phyloP scores from a whole-genome alignment of 1,140 invertebrate genomes.

The Cydia strobilella region DNA sequence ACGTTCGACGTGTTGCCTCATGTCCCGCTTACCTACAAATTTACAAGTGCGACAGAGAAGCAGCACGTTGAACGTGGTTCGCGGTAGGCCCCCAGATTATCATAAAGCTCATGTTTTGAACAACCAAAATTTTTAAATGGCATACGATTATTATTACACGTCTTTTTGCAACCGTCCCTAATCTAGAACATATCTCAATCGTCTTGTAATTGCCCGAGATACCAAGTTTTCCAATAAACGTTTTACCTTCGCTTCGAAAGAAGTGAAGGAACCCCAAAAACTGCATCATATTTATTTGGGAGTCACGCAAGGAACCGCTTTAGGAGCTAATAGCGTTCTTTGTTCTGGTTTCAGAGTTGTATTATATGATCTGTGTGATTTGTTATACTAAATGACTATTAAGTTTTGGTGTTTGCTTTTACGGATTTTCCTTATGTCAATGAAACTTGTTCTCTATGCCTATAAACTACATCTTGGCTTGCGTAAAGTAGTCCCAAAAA shows the following conservation, averaged over 20 bases:
- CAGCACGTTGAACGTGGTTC: too few relatives aligned
- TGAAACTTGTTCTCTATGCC: background rate
- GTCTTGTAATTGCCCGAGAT: background rate
- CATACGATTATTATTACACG: too few relatives aligned
- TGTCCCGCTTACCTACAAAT: too few relatives aligned
- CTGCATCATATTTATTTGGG: background rate
- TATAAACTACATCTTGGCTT: too few relatives aligned
- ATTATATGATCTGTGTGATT: conserved; percentile 6
- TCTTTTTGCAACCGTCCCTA: background rate
- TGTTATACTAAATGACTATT: background rate
- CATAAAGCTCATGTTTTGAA: too few relatives aligned
- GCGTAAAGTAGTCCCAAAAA: too few relatives aligned
- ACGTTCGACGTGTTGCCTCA: too few relatives aligned
- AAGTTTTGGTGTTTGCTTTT: background rate
- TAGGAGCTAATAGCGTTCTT: conserved; percentile 1
- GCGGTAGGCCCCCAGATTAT: too few relatives aligned
- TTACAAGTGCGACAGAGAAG: too few relatives aligned
- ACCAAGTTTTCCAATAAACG: background rate
- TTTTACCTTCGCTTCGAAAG: background rate
- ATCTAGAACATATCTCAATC: background rate
- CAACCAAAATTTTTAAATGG: too few relatives aligned
- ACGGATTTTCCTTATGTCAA: background rate
- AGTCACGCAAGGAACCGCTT: conserved; percentile 5
- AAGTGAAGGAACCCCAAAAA: conserved; percentile 1
- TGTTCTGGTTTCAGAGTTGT: background rate